Evolutionary conservation across 2,888 invertebrate genomes (phyloP), one percentile per base, ranked within the genome.

Genomic region (Apodemia mormo): DNA sequence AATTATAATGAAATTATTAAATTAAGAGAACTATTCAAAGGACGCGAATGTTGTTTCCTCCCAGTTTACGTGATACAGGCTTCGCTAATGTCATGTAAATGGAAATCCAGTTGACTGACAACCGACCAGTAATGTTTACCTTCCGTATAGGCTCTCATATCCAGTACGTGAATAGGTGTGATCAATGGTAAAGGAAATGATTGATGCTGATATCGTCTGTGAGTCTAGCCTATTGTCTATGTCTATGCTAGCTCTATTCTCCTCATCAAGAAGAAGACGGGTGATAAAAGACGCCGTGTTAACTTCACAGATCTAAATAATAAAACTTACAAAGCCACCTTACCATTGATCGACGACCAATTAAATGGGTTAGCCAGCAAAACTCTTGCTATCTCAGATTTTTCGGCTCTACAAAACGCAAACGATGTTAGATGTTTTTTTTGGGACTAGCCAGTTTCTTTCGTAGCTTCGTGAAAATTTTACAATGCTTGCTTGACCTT

Each of bases 401-500:
- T 81, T 69, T 76, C 77, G 1, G 71, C 30, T 5, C 81, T 76
- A 0, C 64, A 10, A 56, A 75, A 79, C 65, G 68, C 76, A 0
- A 75, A 78, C 54, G 70, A 75, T 22, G 58, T 82, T 1, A 71
- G 81, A 29, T 79, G 80, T 64, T 84, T 85, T 73, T 22, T 22
- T 30, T 82, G 1, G 81, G 82, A 1, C 56, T 76, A 0, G 66
- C 73, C 0, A 70, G 74, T 12, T 76, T 70, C 37, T 74, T 73
- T 45, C 14, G 52, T 69, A 75, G 77, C 66, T 81, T 80, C 66
- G 68, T 81, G 9, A 45, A 68, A 68, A 74, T 64, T 80, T 75
- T 70, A 74, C 79, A 1, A 33, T 45, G 0, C 61, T 69, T 40
- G 71, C 67, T 3, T 56, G 66, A 1, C 74, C 72, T 0, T 14